Evolutionary conservation across 2,888 invertebrate species (phyloP).

Genomic region (Agrotis exclamationis): DNA sequence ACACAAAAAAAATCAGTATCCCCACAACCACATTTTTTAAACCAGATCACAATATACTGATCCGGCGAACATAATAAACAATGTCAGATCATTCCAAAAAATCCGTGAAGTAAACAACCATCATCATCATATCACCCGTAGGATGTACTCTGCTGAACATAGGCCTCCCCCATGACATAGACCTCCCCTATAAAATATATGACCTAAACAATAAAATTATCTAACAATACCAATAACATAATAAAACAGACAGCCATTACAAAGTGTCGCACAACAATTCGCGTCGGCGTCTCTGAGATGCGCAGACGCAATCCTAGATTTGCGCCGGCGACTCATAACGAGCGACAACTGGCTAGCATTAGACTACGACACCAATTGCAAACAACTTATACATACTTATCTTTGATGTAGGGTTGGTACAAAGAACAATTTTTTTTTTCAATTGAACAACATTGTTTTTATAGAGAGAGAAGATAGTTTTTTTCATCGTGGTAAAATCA

Average conservation of each 20-base stretch:
- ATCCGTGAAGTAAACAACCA: too few relatives aligned
- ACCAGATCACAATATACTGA: background rate
- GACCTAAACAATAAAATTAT: background rate
- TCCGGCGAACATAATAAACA: background rate
- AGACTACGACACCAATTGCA: slow-evolving; percentile 49
- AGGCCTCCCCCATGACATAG: too few relatives aligned
- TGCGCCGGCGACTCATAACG: slow-evolving; percentile 59
- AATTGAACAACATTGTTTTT: too few relatives aligned
- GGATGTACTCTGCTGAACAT: too few relatives aligned
- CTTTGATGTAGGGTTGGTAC: slow-evolving; percentile 52
- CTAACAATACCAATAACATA: slow-evolving; percentile 36
- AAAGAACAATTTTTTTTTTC: background rate
- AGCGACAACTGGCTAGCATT: slow-evolving; percentile 56
- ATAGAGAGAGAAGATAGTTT: too few relatives aligned
- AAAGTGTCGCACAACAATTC: slow-evolving; percentile 38
- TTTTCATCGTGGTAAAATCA: too few relatives aligned
- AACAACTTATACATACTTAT: slow-evolving; percentile 19
- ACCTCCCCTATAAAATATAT: too few relatives aligned
- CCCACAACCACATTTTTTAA: background rate
- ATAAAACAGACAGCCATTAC: slow-evolving; percentile 54
- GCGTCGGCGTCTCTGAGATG: slow-evolving; percentile 56
- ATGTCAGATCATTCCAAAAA: background rate
- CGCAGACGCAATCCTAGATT: slow-evolving; percentile 53
- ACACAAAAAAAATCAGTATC: too few relatives aligned
- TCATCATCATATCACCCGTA: too few relatives aligned